Evolutionary conservation across 2,888 invertebrate genomes (phyloP).

Genomic region (Tolmerus cingulatus): DNA sequence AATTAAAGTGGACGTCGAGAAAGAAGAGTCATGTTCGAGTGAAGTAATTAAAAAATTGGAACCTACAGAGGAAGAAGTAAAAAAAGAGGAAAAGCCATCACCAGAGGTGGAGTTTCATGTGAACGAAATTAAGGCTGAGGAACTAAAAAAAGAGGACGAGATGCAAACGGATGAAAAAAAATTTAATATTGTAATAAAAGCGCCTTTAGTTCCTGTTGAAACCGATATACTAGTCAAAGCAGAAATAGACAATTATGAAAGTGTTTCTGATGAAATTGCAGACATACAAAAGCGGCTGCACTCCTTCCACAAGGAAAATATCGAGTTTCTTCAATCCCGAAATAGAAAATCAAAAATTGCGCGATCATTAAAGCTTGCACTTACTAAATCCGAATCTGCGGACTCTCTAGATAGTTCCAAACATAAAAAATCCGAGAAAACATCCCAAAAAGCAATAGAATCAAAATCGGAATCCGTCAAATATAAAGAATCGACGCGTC

Average conservation of each 20-base stretch:
- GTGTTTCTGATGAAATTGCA: conserved; percentile 66
- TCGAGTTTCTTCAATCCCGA: conserved; percentile 69
- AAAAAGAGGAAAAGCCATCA: neutral
- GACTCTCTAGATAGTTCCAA: neutral
- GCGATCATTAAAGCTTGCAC: conserved; percentile 58
- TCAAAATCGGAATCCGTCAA: neutral
- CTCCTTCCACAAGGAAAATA: conserved; percentile 72
- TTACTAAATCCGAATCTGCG: conserved; percentile 54
- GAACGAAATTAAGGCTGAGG: neutral
- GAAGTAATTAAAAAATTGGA: conserved; percentile 5
- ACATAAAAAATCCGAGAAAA: neutral
- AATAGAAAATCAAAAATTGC: conserved; percentile 65
- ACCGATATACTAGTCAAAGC: neutral
- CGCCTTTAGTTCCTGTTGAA: neutral
- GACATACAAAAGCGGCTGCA: conserved; percentile 71
- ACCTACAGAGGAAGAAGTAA: neutral
- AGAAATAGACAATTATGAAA: conserved; percentile 44
- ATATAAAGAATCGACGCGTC: conserved; percentile 57
- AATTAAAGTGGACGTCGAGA: conserved; percentile 61
- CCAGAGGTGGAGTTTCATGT: neutral
- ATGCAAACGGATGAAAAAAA: neutral
- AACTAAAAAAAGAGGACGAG: neutral
- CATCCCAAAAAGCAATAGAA: neutral
- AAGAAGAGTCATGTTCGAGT: conserved; percentile 56
- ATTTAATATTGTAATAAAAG: neutral